Evolutionary conservation across 2,113 vertebrate genomes (phyloP).

Genomic region (Tylochromis polylepis): DNA sequence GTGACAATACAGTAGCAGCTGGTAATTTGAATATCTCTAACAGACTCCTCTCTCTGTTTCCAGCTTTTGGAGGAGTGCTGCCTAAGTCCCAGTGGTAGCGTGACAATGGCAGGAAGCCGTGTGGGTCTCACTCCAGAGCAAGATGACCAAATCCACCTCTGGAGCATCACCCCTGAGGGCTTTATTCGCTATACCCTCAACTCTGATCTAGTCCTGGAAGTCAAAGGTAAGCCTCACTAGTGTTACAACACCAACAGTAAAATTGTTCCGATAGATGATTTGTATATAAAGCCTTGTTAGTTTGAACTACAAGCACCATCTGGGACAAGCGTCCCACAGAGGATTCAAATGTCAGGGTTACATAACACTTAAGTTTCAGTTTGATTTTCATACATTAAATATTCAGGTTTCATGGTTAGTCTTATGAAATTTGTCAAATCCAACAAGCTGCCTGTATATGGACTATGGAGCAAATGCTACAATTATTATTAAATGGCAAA

Average conservation of each 20-base stretch:
- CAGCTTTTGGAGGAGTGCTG: constrained; percentile 88
- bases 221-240: constrained; percentile 83
- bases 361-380: not conserved
- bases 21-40: not conserved
- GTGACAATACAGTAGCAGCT: not conserved
- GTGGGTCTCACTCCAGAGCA: constrained; percentile 77
- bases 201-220: constrained; percentile 82
- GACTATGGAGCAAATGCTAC: not conserved
- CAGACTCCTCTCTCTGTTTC: not conserved
- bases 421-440: not conserved
- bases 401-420: not conserved
- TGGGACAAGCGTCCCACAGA: not conserved
- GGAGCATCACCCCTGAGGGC: constrained; percentile 84
- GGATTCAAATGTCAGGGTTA: not conserved
- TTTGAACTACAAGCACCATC: not conserved
- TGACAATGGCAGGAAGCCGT: constrained; percentile 83
- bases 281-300: not conserved
- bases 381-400: not conserved
- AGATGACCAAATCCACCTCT: constrained; percentile 73
- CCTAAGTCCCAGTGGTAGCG: constrained; percentile 79
- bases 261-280: not conserved
- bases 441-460: not conserved
- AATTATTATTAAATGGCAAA: not conserved
- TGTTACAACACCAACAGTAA: not conserved
- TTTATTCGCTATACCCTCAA: constrained; percentile 78